Base-by-base conservation (phyloP, 2,797 vertebrate genomes). In the Delichon dasypus region DNA sequence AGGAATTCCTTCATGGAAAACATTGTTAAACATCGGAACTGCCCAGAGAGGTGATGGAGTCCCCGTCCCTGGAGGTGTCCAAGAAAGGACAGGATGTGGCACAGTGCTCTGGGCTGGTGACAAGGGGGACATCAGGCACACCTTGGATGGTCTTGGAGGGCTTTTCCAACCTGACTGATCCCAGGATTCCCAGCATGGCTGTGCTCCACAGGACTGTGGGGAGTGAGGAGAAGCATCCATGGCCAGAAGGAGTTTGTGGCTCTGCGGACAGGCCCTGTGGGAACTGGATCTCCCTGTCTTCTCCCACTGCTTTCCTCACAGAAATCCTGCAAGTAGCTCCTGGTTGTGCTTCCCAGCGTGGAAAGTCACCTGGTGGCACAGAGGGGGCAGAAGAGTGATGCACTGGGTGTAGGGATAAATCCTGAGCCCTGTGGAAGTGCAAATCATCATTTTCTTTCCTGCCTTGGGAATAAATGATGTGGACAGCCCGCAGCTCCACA, bases 381-480 rank as follows among this genome's bases (percentile, higher is more conserved):
- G 16, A 20, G 16, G 1, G 15, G 2, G 5, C 36, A 50, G 11
- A 42, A 34, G 16, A 30, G 22, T 27, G 45, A 47, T 30, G 34
- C 13, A 5, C 20, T 16, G 36, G 16, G 6, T 29, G 21, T 7
- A 18, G 32, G 30, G 10, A 13, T 53, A 25, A 87, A 54, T 25
- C 13, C 55, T 1, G 1, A 73, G 26, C 16, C 10, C 19, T 7
- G 21, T 0, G 0, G 21, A 47, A 36, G 8, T 12, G 30, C 1
- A 4, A 62, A 40, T 10, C 9, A 25, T 18, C n/a, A 13, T 21
- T 32, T 23, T 48, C 21, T 40, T 60, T 16, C 27, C 16, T 17
- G 18, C 36, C 9, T 7, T 0, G 0, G 30, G 22, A 73, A 16
- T 81, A 45, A 53, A 30, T 1, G 9, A 16, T 57, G 66, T 11